phyloP scores from a whole-genome alignment of 2,113 vertebrate species.

The Athene noctua region DNA sequence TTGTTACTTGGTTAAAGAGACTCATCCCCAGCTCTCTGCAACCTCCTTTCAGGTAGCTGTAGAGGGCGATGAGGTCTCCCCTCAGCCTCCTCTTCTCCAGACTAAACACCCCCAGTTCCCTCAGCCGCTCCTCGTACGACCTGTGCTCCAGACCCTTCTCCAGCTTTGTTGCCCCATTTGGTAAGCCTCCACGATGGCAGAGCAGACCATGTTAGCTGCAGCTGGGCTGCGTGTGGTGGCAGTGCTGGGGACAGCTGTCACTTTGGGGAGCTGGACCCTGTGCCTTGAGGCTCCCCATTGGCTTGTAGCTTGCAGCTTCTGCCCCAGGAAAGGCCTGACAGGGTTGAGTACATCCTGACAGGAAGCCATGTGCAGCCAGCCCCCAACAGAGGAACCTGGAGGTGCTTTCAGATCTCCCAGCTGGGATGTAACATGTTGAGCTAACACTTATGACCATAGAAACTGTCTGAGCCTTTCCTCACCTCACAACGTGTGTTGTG shows the following conservation, averaged over 20 bases:
- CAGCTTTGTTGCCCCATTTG: background rate
- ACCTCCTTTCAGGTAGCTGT: no score
- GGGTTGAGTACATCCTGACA: no score
- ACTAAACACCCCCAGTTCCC: no score
- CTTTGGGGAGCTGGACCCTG: background rate
- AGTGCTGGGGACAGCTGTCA: background rate
- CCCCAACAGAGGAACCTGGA: background rate
- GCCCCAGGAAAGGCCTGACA: accelerated
- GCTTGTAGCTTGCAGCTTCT: background rate
- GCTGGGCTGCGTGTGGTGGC: background rate
- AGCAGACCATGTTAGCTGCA: background rate
- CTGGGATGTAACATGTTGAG: background rate
- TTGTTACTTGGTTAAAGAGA: no score
- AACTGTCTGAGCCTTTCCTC: background rate
- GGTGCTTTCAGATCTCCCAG: background rate
- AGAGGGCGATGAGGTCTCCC: no score
- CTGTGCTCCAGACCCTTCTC: no score
- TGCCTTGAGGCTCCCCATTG: background rate
- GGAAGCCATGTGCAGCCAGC: background rate
- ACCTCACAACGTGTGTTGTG: background rate
- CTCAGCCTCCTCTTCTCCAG: no score
- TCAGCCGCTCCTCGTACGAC: no score
- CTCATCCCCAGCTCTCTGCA: no score
- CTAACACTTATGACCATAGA: background rate
- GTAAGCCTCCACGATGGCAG: background rate